Evolutionary conservation across 2,113 vertebrate species (phyloP).

Genomic region (Himantopus leucocephalus): DNA sequence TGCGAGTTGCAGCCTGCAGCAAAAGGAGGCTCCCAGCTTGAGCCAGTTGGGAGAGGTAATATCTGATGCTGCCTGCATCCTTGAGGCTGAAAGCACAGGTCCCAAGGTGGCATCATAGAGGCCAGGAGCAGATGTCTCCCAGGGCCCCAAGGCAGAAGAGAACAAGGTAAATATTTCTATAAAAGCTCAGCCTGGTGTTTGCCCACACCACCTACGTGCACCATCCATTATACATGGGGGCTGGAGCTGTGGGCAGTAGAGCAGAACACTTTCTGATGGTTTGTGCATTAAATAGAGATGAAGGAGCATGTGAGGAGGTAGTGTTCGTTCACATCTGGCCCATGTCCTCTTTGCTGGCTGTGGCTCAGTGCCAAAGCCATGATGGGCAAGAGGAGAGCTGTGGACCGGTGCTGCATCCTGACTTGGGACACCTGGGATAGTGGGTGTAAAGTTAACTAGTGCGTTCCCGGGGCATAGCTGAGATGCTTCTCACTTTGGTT

Average conservation of each 20-base stretch:
- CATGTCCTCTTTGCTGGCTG: accelerated
- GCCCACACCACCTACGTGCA: not conserved
- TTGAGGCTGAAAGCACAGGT: not conserved
- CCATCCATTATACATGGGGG: not conserved
- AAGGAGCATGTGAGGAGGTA: not conserved
- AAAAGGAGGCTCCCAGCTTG: accelerated
- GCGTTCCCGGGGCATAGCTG: not conserved
- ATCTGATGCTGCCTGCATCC: not conserved
- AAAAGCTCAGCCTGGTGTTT: not conserved
- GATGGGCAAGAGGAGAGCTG: not conserved
- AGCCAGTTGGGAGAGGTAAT: not conserved
- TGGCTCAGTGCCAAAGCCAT: accelerated
- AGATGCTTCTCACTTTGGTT: not conserved
- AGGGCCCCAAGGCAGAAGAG: not conserved
- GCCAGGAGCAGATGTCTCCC: not conserved
- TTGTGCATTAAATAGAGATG: not conserved
- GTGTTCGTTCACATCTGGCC: not conserved
- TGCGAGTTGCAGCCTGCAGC: not conserved
- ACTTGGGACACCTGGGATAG: not conserved
- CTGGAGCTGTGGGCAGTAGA: not conserved
- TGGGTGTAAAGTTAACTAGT: not conserved
- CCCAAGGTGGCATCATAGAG: accelerated
- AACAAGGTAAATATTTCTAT: not conserved
- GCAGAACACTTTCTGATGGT: not conserved
- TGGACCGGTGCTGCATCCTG: not conserved